Evolutionary conservation across 2,888 invertebrate species (phyloP).

Genomic region (Drosophila subquinaria): DNA sequence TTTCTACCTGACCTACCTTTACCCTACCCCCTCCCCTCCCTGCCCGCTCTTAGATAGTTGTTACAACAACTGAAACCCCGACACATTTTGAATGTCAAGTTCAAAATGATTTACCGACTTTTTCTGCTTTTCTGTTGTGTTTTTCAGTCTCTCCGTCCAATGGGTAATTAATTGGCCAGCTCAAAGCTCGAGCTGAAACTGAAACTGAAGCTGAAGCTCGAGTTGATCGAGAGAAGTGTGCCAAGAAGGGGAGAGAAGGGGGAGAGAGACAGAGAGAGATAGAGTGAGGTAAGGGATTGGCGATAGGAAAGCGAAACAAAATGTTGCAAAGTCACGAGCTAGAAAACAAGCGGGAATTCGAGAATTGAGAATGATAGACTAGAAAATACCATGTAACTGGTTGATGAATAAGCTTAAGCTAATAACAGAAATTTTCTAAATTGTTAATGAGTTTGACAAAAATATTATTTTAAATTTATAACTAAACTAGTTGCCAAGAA

Average conservation of each 20-base stretch:
- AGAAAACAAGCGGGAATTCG: conserved; percentile 1
- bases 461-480: background rate
- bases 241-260: background rate
- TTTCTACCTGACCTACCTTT: conserved; percentile 20
- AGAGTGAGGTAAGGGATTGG: conserved; percentile 12
- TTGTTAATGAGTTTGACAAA: background rate
- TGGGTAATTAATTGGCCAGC: conserved; percentile 71
- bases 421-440: no score
- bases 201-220: conserved; percentile 6
- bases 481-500: background rate
- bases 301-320: conserved; percentile 28
- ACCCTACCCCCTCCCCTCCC: background rate
- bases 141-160: conserved; percentile 11
- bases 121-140: conserved; percentile 16
- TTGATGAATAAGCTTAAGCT: background rate
- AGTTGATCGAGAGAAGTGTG: conserved; percentile 6
- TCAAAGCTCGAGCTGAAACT: conserved; percentile 18
- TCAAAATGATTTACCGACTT: conserved; percentile 76
- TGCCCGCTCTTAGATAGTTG: conserved; percentile 22
- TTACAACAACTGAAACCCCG: conserved; percentile 46
- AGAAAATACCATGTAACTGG: background rate
- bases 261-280: background rate
- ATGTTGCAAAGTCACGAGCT: conserved; percentile 20
- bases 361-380: background rate
- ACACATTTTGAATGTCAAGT: conserved; percentile 71